Base-by-base conservation (phyloP, 2,113 vertebrate species). In the Myxocyprinus asiaticus region DNA sequence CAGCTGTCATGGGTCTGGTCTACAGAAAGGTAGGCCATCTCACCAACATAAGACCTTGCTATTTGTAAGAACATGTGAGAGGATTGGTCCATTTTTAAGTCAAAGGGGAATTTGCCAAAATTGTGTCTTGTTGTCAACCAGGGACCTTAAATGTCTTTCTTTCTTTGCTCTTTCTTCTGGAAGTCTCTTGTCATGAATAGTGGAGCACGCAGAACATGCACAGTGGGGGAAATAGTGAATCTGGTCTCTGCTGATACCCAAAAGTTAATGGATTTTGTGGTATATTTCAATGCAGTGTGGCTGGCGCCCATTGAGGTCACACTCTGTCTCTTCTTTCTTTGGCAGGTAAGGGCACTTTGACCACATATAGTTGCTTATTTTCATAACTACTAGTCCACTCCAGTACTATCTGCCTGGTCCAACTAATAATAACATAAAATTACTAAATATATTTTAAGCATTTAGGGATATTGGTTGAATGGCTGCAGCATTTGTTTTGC, bases 251-350 rank as follows among this genome's bases (percentile, higher is more conserved):
- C 97, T 70, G 97, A 98, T 71, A 91, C 94, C 14, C 96, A 96
- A 85, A 95, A 96, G 86, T 90, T 98, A 77, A 94, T 94, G 81
- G 97, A 98, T 78, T 93, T 96, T 79, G 76, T 96, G 75, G 83
- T 96, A 15, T 96, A 94, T 88, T 94, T 98, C 88, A 98, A 98
- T 0, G 95, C 94, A 6, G 94, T 94, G 71, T 98, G 97, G 95
- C 88, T 98, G 82, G 95, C 95, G 33, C 92, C 95, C 1, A 80
- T 97, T 9, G 94, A 96, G 89, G 95, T 98, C 56, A 58, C 90
- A 10, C 87, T 97, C 77, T 98, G 96, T 86, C 95, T 98, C 67
- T 89, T 95, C 88, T 97, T 98, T 86, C 92, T 98, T 76, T 98
- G 96, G 95, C 95, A 97, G 95, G 97, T 97, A 85, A 71, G 77